Evolutionary conservation across 1,140 invertebrate species (phyloP), one percentile per base, ranked within the genome.

Genomic region (Meloidogyne exigua): DNA sequence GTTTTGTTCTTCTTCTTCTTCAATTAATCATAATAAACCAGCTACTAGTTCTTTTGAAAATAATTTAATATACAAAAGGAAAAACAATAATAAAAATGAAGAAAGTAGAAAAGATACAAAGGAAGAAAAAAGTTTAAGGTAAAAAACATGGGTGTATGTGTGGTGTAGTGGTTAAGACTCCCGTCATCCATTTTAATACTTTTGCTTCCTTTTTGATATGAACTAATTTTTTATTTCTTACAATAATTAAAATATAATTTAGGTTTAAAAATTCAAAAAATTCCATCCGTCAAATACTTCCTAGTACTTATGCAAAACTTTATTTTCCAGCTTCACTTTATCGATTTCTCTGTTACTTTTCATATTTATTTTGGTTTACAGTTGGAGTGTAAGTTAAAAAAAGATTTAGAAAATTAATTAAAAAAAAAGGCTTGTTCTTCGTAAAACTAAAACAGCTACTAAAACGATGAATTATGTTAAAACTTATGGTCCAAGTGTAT

Each of bases 381-480:
- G 15, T 73, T 65, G 72, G 72, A 64, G 36, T 73, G 72, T 73
- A n/a, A 15, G 44, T 49, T 71, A 2, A 70, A 15, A 5, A 3
- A 42, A 26, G 7, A 32, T 32, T 32, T 3, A 21, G n/a, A 10
- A 71, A 71, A 39, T 32, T 71, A 49, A 21, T 42, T 49, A 23
- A 15, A 23, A 21, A 62, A 62, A 63, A 62, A 73, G 72, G 5
- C 62, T 86, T 18, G 82, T 86, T 0, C 69, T 86, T 18, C 70
- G 85, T 36, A 86, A 86, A 75, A 86, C 85, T 9, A 32, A 75
- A 18, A 76, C 76, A 49, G 85, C 85, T 15, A 87, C 82, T 21
- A 73, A 25, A 32, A 84, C 85, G 18, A 82, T 86, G 13, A 36
- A 66, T 26, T 86, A 86, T 69, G 81, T 86, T 9, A 83, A 83